A percentile compares a stretch with the other conserved stretches of the same genome.
Evolutionary conservation across 1,140 invertebrate species (phyloP).

Genomic region (Halotydeus destructor): DNA sequence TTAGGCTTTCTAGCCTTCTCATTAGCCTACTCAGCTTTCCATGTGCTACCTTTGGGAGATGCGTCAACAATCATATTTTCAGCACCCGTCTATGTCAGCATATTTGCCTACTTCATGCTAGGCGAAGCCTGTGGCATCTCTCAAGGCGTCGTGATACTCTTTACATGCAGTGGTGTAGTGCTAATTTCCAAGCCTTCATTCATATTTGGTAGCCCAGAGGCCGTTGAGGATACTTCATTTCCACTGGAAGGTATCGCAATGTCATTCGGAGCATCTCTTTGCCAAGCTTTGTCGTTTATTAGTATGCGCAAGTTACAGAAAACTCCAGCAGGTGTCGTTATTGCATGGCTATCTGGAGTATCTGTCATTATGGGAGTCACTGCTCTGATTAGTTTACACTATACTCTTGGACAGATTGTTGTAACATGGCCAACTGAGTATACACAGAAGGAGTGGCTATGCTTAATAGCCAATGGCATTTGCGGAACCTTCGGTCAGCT

Average conservation of each 20-base stretch:
- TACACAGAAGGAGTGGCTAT: too few species aligned
- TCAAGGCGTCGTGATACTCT: constrained; percentile 27
- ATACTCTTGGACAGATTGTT: too few species aligned
- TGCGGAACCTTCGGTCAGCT: constrained; percentile 70
- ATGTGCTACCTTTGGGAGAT: constrained; percentile 31
- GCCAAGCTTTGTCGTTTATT: constrained; percentile 42
- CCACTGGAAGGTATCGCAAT: constrained; percentile 2
- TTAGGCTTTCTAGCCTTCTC: too few species aligned
- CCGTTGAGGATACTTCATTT: not conserved
- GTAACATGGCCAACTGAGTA: too few species aligned
- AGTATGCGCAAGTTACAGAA: constrained; percentile 57
- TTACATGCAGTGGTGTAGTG: constrained; percentile 28
- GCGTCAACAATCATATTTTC: constrained; percentile 35
- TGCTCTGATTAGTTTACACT: too few species aligned
- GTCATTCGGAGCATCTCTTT: constrained; percentile 3
- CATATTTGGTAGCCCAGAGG: constrained; percentile 16
- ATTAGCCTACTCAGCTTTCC: too few species aligned
- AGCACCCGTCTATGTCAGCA: constrained; percentile 32
- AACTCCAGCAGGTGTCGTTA: constrained; percentile 64
- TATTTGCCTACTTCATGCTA: constrained; percentile 31
- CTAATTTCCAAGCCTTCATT: constrained; percentile 28
- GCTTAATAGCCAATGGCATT: not conserved
- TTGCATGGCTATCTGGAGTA: constrained; percentile 39
- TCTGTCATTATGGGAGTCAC: too few species aligned
- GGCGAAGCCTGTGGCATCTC: constrained; percentile 32